Base-by-base conservation (phyloP, 2,888 invertebrate species). In the Yponomeuta malinellus region DNA sequence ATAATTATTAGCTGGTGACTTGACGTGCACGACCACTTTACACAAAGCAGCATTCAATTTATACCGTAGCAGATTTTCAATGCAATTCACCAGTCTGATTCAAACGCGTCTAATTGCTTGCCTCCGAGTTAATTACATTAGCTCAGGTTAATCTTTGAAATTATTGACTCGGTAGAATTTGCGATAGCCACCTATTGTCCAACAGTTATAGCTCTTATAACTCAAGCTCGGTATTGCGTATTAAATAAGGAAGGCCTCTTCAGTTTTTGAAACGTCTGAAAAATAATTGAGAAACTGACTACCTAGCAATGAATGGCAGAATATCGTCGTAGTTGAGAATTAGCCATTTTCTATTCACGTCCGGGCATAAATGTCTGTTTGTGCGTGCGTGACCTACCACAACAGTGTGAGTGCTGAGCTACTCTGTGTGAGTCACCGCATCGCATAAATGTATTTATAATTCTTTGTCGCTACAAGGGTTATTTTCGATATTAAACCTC, bases 381-480 rank as follows among this genome's bases (percentile, higher is more conserved):
- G 33, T 65, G 29, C 31, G 78, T 85, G 89, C 89, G 87, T 89
- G 89, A 89, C 89, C 89, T 88, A 88, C 85, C 81, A 82, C 86
- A 85, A 70, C n/a, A 63, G 15, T 63, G 70, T 70, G n/a, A 29
- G 63, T 70, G 33, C 23, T 43, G 6, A 12, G 29, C 48, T 9
- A 59, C 48, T 48, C 48, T 48, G 68, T 48, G 48, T 52, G 29
- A 43, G 68, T 52, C 68, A 68, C 9, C 52, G 52, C 29, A 68
- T 29, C 68, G 43, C 68, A 66, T 23, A 23, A 68, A 68, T 68
- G 65, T 68, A 65, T 65, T 65, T 43, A 48, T 68, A 48, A 68
- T 37, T 68, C n/a, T 43, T 68, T 48, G 68, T 43, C 48, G 23
- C 65, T 43, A 48, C 37, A 43, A 65, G 33, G 9, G 29, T 31